Base-by-base conservation (phyloP, 1,140 invertebrate genomes). In the Aethina tumida region DNA sequence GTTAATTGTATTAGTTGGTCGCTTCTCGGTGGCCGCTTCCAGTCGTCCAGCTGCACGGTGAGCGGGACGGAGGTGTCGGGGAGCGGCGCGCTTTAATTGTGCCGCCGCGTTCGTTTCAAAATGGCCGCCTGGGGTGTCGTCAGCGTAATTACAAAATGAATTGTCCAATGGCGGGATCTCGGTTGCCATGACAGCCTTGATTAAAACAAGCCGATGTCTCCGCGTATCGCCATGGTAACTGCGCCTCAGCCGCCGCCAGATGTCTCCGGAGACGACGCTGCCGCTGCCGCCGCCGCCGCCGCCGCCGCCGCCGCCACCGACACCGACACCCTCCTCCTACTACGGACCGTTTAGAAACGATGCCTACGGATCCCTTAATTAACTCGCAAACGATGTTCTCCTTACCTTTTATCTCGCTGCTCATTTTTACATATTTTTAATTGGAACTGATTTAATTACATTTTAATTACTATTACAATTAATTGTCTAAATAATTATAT, bases 91-190 rank as follows among this genome's bases (percentile, higher is more conserved):
- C 41, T 35, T 35, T 39, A 30, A 30, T 46, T 56, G 58, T 55
- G 39, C 59, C 49, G 36, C 43, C 55, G 56, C 50, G 50, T 55
- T 55, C 54, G 52, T 56, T 60, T 57, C 60, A 62, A 62, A 62
- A 62, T 62, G 60, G 60, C 60, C 58, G 60, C 60, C 60, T 59
- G 46, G 60, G 60, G 60, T 62, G 60, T 62, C 60, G 60, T 62
- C 60, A 59, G 55, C 58, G 60, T 62, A 62, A 62, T 62, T 62
- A 62, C 60, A 56, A 62, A 62, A 62, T 62, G 60, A 62, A 62
- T 62, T 62, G 60, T 60, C 60, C 60, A 62, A 62, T 62, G 60
- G 60, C 60, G 57, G 59, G 58, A 59, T 60, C 59, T 60, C 54
- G 53, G 59, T 62, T 62, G 54, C 59, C 59, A 62, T 62, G 59